Evolutionary conservation across 2,113 vertebrate species (phyloP), one percentile per base, ranked within the genome.

Genomic region (Thermophis baileyi): DNA sequence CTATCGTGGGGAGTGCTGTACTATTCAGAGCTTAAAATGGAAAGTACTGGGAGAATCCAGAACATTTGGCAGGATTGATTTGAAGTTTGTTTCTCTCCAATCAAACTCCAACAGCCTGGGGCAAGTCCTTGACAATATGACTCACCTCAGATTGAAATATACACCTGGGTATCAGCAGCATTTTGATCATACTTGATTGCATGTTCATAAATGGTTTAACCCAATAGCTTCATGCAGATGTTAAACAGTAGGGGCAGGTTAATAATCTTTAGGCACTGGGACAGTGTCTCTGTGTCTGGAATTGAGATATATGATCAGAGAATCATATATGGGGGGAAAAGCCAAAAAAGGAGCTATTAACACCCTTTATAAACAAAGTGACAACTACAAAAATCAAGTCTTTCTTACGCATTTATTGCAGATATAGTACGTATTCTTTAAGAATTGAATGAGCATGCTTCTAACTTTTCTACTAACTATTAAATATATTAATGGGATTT

Each of bases 341-440:
- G n/a, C n/a, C 16, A 6, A 35, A 51, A 95, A 95, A 0, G 0
- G 50, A 92, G 93, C 63, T 94, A 91, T 94, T 69, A 60, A 93
- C 90, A 92, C 51, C 9, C 91, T 54, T 74, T 91, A 46, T 53
- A 47, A 44, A 88, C 90, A 94, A 94, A 95, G 90, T 94, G 91
- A 95, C 93, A 22, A 95, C 91, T 60, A 93, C 91, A 92, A 95
- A 95, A 96, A 95, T 95, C 94, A 95, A 95, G 90, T 94, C 89
- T 96, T 96, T 94, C 95, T 96, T 96, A 92, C 94, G 92, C 16
- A 57, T 94, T 95, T 94, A 94, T 92, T 96, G 89, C 91, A 0
- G 0, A 95, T 92, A 89, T 95, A 96, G 93, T 94, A 93, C 44
- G 46, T 57, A 40, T 95, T 88, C 69, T 0, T 0, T 89, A 94